Percentiles rank a stretch among this genome's conserved stretches.
phyloP scores from a whole-genome alignment of 2,797 vertebrate species.

The Squalus acanthias region DNA sequence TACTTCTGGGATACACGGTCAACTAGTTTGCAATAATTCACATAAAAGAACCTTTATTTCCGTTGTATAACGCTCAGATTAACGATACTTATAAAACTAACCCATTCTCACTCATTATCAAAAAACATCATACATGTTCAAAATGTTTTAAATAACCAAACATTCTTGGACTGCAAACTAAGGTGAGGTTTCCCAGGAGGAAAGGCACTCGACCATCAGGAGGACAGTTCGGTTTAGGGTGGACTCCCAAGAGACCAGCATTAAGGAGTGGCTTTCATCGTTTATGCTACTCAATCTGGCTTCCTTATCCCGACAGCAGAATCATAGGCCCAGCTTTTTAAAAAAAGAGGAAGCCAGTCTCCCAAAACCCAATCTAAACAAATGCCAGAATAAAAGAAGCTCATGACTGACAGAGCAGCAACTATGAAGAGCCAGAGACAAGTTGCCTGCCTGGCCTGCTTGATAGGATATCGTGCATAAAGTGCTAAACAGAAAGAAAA shows the following conservation, averaged over 20 bases:
- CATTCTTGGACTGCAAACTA: not conserved
- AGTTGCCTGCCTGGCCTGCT: not conserved
- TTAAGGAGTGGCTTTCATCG: not conserved
- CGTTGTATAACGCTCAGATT: not conserved
- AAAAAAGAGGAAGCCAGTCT: not conserved
- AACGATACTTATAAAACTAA: not conserved
- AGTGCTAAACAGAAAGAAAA: not conserved
- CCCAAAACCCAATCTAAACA: not conserved
- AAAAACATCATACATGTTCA: not conserved
- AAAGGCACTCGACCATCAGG: not conserved
- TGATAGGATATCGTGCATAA: not conserved
- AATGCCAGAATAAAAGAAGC: not conserved
- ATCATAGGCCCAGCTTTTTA: not conserved
- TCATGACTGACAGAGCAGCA: not conserved
- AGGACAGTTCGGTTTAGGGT: not conserved
- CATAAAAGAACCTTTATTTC: not conserved
- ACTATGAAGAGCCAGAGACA: not conserved
- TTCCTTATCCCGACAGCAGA: not conserved
- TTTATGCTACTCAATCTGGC: not conserved
- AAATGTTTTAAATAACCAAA: not conserved
- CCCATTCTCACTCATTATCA: not conserved
- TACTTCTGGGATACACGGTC: not conserved
- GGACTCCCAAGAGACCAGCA: not conserved
- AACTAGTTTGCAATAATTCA: not conserved
- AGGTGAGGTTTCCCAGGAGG: not conserved